Percentiles rank a stretch among this genome's conserved stretches.
Conservation (phyloP, 2,888 invertebrate genomes). For the Agriopis leucophaearia region DNA sequence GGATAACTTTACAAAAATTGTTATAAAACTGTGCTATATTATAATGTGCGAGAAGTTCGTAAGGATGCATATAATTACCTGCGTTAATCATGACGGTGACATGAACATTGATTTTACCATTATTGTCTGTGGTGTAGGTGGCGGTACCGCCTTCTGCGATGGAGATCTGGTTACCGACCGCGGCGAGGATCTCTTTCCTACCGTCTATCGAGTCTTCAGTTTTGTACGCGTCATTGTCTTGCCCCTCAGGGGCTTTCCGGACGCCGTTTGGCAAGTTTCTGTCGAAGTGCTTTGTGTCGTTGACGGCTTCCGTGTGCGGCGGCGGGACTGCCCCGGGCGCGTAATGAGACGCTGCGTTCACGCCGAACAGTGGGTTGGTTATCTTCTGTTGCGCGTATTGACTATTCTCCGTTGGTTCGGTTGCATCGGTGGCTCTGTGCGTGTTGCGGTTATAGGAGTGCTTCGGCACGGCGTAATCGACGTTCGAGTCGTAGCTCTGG, state of each 20-base stretch:
- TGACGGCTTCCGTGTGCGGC: conserved; percentile 55
- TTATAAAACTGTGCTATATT: conserved; percentile 60
- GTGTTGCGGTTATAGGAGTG: conserved; percentile 67
- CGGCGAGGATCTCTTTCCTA: conserved; percentile 82
- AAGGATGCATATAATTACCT: conserved; percentile 87
- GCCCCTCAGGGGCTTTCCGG: conserved; percentile 92
- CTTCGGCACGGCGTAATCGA: conserved; percentile 77
- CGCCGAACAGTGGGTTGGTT: conserved; percentile 80
- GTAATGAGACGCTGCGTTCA: conserved; percentile 82
- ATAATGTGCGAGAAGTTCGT: conserved; percentile 61
- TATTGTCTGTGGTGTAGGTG: conserved; percentile 90
- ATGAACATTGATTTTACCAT: conserved; percentile 95
- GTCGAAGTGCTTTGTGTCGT: conserved; percentile 68
- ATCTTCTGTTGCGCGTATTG: conserved; percentile 68
- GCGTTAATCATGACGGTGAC: conserved; percentile 95
- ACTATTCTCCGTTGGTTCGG: conserved; percentile 62
- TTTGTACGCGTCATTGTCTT: conserved; percentile 91
- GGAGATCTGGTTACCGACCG: conserved; percentile 73
- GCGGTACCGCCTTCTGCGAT: conserved; percentile 82
- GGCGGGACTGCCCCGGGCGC: conserved; percentile 65
- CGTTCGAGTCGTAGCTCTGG: conserved; percentile 79
- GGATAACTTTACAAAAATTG: conserved; percentile 67
- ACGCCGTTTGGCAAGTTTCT: conserved; percentile 81
- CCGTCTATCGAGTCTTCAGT: conserved; percentile 87
- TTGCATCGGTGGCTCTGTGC: conserved; percentile 63